Conservation (phyloP, 2,797 vertebrate genomes). For the Uromys caudimaculatus region DNA sequence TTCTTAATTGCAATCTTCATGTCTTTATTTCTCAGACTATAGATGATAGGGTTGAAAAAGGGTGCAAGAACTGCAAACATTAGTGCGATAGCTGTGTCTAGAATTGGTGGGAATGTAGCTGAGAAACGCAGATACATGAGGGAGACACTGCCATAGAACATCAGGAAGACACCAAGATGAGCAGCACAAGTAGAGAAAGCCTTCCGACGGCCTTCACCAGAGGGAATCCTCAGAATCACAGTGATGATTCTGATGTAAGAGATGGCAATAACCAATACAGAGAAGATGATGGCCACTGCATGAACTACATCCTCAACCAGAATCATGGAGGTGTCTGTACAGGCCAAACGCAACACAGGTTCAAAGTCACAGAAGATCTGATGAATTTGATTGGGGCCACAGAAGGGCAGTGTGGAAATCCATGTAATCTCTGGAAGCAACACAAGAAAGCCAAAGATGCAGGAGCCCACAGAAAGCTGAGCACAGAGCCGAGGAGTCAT, state of each 20-base stretch:
- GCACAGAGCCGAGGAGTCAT: conserved; percentile 77
- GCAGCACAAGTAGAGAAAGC: conserved; percentile 89
- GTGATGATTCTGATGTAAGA: conserved; percentile 87
- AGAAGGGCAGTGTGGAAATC: conserved; percentile 87
- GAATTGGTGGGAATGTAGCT: conserved; percentile 40
- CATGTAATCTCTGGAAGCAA: conserved; percentile 79
- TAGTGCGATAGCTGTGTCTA: conserved; percentile 66
- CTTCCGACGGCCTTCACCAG: conserved; percentile 82
- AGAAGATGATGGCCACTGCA: conserved; percentile 82
- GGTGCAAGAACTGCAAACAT: conserved; percentile 82
- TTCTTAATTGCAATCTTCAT: conserved; percentile 80
- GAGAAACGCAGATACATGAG: conserved; percentile 78
- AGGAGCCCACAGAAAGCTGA: conserved; percentile 74
- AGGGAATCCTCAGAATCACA: conserved; percentile 84
- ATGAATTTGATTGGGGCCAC: conserved; percentile 86
- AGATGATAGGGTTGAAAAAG: conserved; percentile 89
- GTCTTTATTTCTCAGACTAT: conserved; percentile 84
- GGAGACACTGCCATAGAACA: conserved; percentile 85
- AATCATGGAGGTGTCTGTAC: conserved; percentile 78
- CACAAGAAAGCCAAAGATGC: conserved; percentile 72
- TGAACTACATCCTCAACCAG: conserved; percentile 84
- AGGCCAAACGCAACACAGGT: conserved; percentile 84
- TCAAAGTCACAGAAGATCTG: conserved; percentile 89
- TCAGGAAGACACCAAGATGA: conserved; percentile 87
- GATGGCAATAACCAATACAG: conserved; percentile 84